phyloP scores from a whole-genome alignment of 2,888 invertebrate genomes.

The Lasiommata megera region DNA sequence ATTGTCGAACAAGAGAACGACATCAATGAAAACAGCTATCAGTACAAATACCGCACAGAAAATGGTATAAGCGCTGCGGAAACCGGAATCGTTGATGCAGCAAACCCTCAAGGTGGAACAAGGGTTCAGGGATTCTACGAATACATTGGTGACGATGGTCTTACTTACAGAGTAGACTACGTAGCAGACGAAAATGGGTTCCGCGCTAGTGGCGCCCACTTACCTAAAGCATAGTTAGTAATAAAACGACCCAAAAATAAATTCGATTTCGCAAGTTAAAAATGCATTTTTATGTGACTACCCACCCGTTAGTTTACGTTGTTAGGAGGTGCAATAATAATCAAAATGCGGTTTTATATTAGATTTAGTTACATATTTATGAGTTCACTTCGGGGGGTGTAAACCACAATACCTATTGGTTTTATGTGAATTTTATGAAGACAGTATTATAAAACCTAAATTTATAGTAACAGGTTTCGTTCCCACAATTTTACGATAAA shows the following conservation, averaged over 20 bases:
- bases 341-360: background rate
- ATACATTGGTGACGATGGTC: slow-evolving; percentile 84
- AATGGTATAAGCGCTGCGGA: slow-evolving; percentile 85
- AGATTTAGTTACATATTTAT: background rate
- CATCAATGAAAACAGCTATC: slow-evolving; percentile 78
- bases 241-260: slow-evolving; percentile 13
- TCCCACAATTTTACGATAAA: slow-evolving; percentile 4
- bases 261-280: slow-evolving; percentile 9
- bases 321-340: background rate
- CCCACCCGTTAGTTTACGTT: background rate
- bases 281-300: background rate
- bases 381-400: background rate
- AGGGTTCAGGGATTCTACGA: slow-evolving; percentile 84
- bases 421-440: slow-evolving; percentile 9
- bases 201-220: slow-evolving; percentile 77
- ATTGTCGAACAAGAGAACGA: slow-evolving; percentile 79
- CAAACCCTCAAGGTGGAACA: slow-evolving; percentile 78
- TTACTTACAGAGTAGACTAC: slow-evolving; percentile 80
- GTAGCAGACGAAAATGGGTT: slow-evolving; percentile 83
- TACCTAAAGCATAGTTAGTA: slow-evolving; percentile 43
- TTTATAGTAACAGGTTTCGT: slow-evolving; percentile 1
- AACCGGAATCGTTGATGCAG: slow-evolving; percentile 79
- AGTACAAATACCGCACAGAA: slow-evolving; percentile 83
- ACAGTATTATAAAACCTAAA: slow-evolving; percentile 5
- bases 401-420: background rate